Evolutionary conservation across 2,888 invertebrate species (phyloP).

Genomic region (Trichogramma dendrolimi): DNA sequence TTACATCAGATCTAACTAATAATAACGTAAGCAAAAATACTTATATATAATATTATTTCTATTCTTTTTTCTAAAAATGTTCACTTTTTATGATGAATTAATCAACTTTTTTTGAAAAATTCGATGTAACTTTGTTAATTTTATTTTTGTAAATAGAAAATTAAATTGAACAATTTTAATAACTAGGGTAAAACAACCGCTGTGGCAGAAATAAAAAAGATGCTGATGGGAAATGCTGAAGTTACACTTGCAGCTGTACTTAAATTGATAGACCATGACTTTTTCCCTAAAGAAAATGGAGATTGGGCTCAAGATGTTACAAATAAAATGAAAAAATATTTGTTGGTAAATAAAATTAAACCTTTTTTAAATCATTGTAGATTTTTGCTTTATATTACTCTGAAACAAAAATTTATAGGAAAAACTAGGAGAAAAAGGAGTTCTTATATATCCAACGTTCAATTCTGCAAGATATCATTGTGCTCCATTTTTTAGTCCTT

Average conservation of each 20-base stretch:
- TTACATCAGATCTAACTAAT: constrained; percentile 63
- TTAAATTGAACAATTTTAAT: background rate
- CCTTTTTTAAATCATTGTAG: background rate
- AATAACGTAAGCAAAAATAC: constrained; percentile 50
- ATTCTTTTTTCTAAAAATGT: background rate
- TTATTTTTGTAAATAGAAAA: background rate
- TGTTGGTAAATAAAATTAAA: constrained; percentile 55
- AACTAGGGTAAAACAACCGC: constrained; percentile 41
- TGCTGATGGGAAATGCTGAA: constrained; percentile 60
- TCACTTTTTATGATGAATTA: background rate
- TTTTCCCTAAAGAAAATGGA: constrained; percentile 63
- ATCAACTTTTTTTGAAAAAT: background rate
- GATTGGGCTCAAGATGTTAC: constrained; percentile 64
- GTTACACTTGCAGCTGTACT: constrained; percentile 67
- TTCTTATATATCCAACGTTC: constrained; percentile 78
- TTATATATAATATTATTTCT: background rate
- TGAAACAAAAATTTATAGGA: constrained; percentile 53
- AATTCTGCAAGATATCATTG: constrained; percentile 81
- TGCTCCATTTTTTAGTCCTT: constrained; percentile 70
- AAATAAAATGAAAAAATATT: constrained; percentile 57
- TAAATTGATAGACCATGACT: constrained; percentile 62
- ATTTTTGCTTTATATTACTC: background rate
- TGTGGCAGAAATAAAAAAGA: constrained; percentile 47
- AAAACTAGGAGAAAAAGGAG: constrained; percentile 71
- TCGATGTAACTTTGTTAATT: background rate